Evolutionary conservation across 2,888 invertebrate genomes (phyloP), one percentile per base, ranked within the genome.

Genomic region (Lasioglossum morio): DNA sequence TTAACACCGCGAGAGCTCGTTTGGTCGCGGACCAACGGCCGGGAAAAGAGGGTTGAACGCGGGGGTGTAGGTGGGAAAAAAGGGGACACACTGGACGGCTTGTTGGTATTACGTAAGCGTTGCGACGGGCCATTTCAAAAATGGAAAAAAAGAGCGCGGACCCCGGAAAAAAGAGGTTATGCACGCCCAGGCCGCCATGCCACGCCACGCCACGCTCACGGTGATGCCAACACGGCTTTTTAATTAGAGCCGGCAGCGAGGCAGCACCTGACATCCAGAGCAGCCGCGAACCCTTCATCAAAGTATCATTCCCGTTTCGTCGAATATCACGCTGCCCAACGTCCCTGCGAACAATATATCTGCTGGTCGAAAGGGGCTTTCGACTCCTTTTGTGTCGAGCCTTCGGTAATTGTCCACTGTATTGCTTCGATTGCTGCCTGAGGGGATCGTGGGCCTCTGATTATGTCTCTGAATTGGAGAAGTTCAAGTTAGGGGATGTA

Each of bases 301-400:
- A 94, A 94, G 93, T 94, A 93, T 94, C 94, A 94, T 95, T 94
- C 94, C 92, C 94, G 94, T 95, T 94, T 94, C 92, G 89, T 91
- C 92, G 92, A 92, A 93, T 92, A 93, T 92, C 90, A 83, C 53
- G 37, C 88, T 86, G 92, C 92, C 70, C 91, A 89, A 75, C 78
- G 60, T 76, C 16, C 66, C 66, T 23, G 34, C 66, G 66, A 66
- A 66, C 60, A 5, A 60, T 27, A 27, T 34, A 66, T 66, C 34
- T 16, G 19, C 10, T 19, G 19, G 3, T 10, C 34, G 34, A 66
- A 16, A 30, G 60, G 60, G 60, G 0, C 14, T 16, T 30, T 30
- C 27, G 60, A 63, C 60, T 63, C 60, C 60, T 63, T 63, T 30
- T 27, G 60, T 4, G 12, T 27, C n/a, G 7, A 30, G 60, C 60